Evolutionary conservation across 2,888 invertebrate species (phyloP), one percentile per base, ranked within the genome.

Genomic region (Julus scandinavius): DNA sequence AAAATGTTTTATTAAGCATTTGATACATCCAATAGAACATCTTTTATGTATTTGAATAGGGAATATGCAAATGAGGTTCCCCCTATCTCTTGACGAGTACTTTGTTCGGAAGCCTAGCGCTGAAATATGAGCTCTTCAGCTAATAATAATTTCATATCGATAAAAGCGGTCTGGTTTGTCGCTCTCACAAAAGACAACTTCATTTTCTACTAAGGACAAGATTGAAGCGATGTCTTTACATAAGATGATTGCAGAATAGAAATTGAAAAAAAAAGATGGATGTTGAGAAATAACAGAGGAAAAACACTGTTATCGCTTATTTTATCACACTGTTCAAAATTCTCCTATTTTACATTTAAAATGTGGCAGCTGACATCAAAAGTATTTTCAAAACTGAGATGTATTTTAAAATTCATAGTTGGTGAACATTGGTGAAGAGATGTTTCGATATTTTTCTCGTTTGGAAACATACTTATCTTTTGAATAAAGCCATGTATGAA

Each of bases 71-170:
- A 63, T 63, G 63, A 63, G 63, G 20, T 63, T 63, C 20, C 5
- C 20, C 29, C 63, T 63, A 63, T 63, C 63, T 58, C 58, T 2
- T 1, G 17, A 15, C 13, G 58, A 58, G 58, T 58, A 58, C 58
- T 20, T 63, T 63, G 63, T 63, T 63, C 63, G 1, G 20, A n/a
- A 63, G 63, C 63, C 63, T 58, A 9, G 63, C 63, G 63, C 20
- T 63, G 63, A 63, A 63, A 63, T 63, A 63, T 17, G 63, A 63
- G 63, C 63, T 63, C 63, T 63, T 63, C 63, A 63, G 63, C 63
- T 63, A 63, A 63, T 63, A 63, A 63, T 63, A 63, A 63, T 63
- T 63, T 63, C 63, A 63, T 63, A 63, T 63, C 63, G 63, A 63
- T 63, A 63, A 63, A n/a, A 63, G 63, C 63, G 63, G 58, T 63